Base-by-base conservation (phyloP, 2,797 vertebrate species). In the Acomys russatus region DNA sequence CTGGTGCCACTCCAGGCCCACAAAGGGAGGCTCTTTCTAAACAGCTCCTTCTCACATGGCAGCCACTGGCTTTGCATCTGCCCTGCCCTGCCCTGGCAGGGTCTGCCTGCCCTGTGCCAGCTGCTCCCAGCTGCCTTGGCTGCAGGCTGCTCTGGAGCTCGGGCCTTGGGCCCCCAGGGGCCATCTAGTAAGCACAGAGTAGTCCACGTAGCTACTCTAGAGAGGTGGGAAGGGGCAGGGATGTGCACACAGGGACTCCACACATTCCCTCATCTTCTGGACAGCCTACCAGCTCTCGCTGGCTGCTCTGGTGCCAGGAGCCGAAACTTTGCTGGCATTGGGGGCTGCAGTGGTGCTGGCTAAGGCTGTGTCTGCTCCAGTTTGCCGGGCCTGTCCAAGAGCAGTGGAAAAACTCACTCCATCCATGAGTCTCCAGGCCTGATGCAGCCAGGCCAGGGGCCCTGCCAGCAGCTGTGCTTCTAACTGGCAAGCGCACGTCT, bases 371-470 rank as follows among this genome's bases (percentile, higher is more conserved):
- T 97, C 97, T 97, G 87, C 80, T 88, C 79, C 92, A 30, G 74
- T 91, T n/a, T 74, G 70, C 54, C 1, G 6, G 71, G 92, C 59
- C 71, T 56, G 83, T 68, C 91, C 18, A 4, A 64, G 6, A 94
- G 85, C 85, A 91, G 80, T 95, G 97, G 97, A 97, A 98, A 98
- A 97, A 91, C 95, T 97, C 94, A 96, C 95, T 82, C 87, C 90
- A 82, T 92, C 2, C 1, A 49, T 2, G 51, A n/a, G 35, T 77
- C 92, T 95, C 95, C 94, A 94, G 91, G 73, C 23, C 88, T 6
- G 14, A 84, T 0, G 51, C 84, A 54, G 90, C 94, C 97, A 94
- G 96, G 89, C 83, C 25, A 0, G 3, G 17, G 77, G 83, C 54
- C 79, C 88, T 3, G 88, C 93, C 96, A 90, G 93, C 3, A 6